Base-by-base conservation (phyloP, 2,888 invertebrate species). In the Melieria crassipennis region DNA sequence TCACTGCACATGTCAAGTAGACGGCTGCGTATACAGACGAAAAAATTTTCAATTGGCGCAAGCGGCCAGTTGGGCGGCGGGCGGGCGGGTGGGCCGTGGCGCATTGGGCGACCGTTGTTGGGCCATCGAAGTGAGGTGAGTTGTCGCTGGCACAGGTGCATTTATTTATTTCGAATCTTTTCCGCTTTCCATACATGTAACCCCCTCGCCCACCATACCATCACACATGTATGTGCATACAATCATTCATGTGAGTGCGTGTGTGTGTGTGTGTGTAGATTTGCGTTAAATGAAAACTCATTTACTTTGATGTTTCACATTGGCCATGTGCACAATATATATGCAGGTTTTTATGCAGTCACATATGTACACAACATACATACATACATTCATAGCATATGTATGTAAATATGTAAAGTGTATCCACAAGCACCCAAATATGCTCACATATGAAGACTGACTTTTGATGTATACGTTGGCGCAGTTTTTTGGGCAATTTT, bases 121-220 rank as follows among this genome's bases (percentile, higher is more conserved):
- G 10, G 0, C 7, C 16, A n/a, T n/a, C 46, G 16, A 11, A 16
- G 5, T 4, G 50, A 7, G 7, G 16, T 30, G 47, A 58, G 48
- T 45, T 50, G 13, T 30, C 3, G 57, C 1, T n/a, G n/a, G 13
- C 61, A 72, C 77, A 83, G 84, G 83, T 83, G 82, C 80, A 82
- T 80, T 81, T 81, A 82, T 81, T 82, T 83, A 83, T 82, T 82
- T 80, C 79, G 79, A 79, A 82, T 84, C 79, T 83, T 83, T 82
- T 83, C 82, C 83, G 82, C 79, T 81, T 79, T 46, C 47, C 67
- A 58, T 42, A 30, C 4, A 3, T 60, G 45, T 57, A 60, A 43
- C 57, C 5, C 43, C 4, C 43, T 48, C 48, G 9, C 7, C 47
- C n/a, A 45, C 46, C 47, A 11, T 13, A 10, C 52, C 30, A 64